These are phyloP conservation scores for Scomber japonicus DNA, from an alignment of 2,113 vertebrate species.

Conservation along the genomic window DNA sequence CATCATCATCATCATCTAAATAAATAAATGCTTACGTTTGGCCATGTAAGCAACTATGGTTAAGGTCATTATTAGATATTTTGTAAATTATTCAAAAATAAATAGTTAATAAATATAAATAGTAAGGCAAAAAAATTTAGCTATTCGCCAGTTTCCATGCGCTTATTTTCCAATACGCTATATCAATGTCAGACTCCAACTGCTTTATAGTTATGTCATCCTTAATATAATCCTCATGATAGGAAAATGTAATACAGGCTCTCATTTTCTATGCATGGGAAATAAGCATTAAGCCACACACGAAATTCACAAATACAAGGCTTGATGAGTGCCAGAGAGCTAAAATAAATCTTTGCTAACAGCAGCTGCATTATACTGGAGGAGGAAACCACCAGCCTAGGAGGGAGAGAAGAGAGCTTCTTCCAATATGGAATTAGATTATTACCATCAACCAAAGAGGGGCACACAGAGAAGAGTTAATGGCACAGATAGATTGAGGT, in stretches of 20 bases:
- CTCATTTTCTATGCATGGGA: slow-evolving; percentile 9
- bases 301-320: slow-evolving; percentile 1
- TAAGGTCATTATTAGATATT: not conserved
- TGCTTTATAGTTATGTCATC: not conserved
- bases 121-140: not conserved
- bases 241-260: slow-evolving; percentile 5
- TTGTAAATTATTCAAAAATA: not conserved
- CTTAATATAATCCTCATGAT: slow-evolving; percentile 5
- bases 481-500: slow-evolving; percentile 66
- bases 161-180: not conserved
- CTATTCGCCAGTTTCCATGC: not conserved
- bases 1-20: no score
- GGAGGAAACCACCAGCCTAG: not conserved
- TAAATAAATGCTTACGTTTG: no score
- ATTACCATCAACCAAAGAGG: slow-evolving; percentile 40
- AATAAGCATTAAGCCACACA: slow-evolving; percentile 15
- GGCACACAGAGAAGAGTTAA: slow-evolving; percentile 61
- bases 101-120: not conserved
- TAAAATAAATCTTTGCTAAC: slow-evolving; percentile 10
- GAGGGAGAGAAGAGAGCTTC: slow-evolving; percentile 11
- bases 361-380: slow-evolving; percentile 14
- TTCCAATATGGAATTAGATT: slow-evolving; percentile 42
- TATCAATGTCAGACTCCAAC: not conserved
- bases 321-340: slow-evolving; percentile 6
- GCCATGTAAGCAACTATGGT: no score